phyloP scores from a whole-genome alignment of 2,113 vertebrate genomes.

The Phalacrocorax carbo region DNA sequence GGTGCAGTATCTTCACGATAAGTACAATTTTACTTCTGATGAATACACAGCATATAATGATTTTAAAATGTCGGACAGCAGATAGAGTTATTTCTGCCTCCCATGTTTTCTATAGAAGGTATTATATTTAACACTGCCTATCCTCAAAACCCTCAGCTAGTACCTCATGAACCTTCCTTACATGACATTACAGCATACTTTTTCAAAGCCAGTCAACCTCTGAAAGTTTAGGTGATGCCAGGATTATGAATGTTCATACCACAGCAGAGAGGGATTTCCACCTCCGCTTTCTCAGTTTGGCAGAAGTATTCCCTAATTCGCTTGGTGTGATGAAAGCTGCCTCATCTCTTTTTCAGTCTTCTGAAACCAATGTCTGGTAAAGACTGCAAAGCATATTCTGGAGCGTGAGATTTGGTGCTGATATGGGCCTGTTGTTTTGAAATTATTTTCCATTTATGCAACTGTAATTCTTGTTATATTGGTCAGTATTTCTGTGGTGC shows the following conservation, averaged over 20 bases:
- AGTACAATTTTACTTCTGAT: not conserved
- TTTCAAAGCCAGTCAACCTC: not conserved
- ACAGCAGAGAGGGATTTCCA: not conserved
- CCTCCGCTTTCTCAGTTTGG: not conserved
- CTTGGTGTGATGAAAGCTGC: constrained; percentile 18
- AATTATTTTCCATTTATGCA: not conserved
- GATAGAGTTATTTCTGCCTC: not conserved
- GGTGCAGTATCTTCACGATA: not conserved
- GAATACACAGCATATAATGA: not conserved
- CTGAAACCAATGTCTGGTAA: not conserved
- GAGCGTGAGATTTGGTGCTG: accelerated
- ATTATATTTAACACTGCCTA: not conserved
- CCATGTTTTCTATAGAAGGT: not conserved
- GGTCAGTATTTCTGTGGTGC: not conserved
- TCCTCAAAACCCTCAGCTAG: not conserved
- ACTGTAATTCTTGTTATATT: not conserved
- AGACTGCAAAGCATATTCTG: not conserved
- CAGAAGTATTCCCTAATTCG: not conserved
- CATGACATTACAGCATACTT: not conserved
- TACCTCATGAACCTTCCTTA: not conserved
- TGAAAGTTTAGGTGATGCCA: not conserved
- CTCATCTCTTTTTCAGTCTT: not conserved
- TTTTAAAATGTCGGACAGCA: not conserved
- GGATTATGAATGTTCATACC: not conserved
- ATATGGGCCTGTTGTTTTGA: not conserved